Evolutionary conservation across 2,888 invertebrate species (phyloP), one percentile per base, ranked within the genome.

Genomic region (Blomia tropicalis): DNA sequence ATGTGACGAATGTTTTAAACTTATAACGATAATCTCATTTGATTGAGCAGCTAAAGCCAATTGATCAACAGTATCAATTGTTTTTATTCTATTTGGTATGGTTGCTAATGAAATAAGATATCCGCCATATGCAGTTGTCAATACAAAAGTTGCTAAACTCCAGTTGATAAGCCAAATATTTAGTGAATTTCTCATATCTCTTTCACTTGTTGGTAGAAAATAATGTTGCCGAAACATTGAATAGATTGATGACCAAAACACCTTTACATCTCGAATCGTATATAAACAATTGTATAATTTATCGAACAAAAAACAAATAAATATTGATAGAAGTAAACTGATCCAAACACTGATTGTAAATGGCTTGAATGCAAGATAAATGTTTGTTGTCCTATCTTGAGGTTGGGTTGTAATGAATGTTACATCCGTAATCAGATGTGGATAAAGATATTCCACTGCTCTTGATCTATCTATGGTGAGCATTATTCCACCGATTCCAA

Each of bases 401-500:
- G 54, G 54, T 1, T 2, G 19, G 4, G 61, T 25, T 14, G 61
- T 32, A 14, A 54, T 54, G n/a, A 61, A 61, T n/a, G 61, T 61
- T 3, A 54, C 22, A 22, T 58, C 29, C 32, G 19, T 32, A 22
- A 61, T 19, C 1, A 23, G 7, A 36, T 61, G 54, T 23, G 61
- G 54, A 17, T 61, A 56, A 5, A 36, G 25, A 58, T 17, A 61
- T 19, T 27, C 7, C 11, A 61, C 36, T 3, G 25, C 56, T 22
- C 43, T 22, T 29, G 54, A 56, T 4, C 61, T 29, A 22, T 56
- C 56, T 7, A 58, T 19, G 1, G 61, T 61, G 1, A 61, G n/a
- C 3, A 25, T 56, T 4, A 61, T 32, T n/a, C 29, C 61, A 41
- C 61, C 61, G n/a, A 61, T 41, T 7, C 54, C 61, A 11, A 61